phyloP scores from a whole-genome alignment of 2,888 invertebrate genomes.

The Morpho helenor region DNA sequence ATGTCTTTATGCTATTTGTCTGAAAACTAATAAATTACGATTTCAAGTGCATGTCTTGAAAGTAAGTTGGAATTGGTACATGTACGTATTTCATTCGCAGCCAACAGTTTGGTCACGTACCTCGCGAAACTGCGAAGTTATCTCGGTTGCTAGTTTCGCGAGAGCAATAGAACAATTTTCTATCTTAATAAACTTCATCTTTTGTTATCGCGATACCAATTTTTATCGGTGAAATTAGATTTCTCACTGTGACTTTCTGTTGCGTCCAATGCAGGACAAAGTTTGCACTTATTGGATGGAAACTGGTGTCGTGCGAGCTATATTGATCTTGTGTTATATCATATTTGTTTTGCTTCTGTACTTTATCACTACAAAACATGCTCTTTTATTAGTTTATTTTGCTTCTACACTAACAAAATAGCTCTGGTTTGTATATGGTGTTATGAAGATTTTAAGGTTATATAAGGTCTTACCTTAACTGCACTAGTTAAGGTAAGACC shows the following conservation, averaged over 20 bases:
- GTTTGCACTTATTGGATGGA: slow-evolving; percentile 3
- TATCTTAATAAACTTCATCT: slow-evolving; percentile 29
- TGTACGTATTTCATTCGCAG: slow-evolving; percentile 25
- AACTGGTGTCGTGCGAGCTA: background rate
- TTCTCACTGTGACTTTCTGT: slow-evolving; percentile 16
- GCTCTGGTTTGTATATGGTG: too few species aligned
- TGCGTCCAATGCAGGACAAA: slow-evolving; percentile 5
- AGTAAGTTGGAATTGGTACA: slow-evolving; percentile 23
- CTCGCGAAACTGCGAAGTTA: slow-evolving; percentile 33
- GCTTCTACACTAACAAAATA: too few species aligned
- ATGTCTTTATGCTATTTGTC: background rate
- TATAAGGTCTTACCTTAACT: too few species aligned
- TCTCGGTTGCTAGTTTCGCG: slow-evolving; percentile 30
- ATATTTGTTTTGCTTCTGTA: background rate
- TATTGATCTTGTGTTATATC: background rate
- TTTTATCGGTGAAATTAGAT: slow-evolving; percentile 24
- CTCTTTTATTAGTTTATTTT: too few species aligned
- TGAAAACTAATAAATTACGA: slow-evolving; percentile 11
- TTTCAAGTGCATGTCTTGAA: slow-evolving; percentile 18
- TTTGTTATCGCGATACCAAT: slow-evolving; percentile 25
- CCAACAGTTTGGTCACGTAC: slow-evolving; percentile 33
- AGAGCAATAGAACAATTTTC: slow-evolving; percentile 30
- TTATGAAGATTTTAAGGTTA: too few species aligned
- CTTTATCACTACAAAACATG: too few species aligned
- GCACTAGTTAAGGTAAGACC: too few species aligned